Conservation (phyloP, 2,797 vertebrate genomes). For the Helostoma temminkii region DNA sequence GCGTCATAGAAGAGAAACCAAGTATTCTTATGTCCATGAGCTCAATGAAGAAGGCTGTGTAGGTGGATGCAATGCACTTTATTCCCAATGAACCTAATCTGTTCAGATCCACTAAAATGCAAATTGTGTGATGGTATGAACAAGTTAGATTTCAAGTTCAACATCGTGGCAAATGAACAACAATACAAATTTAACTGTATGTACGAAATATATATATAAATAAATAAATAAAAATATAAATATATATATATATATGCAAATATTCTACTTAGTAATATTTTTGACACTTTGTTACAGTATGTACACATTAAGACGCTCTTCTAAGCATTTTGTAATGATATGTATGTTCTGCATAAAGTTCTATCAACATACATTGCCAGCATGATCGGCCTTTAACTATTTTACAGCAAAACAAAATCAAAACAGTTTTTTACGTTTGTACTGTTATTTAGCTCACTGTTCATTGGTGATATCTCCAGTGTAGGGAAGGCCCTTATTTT, state of each 20-base stretch:
- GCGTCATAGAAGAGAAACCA: slow-evolving; percentile 93
- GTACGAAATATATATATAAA: too few species aligned
- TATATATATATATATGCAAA: too few species aligned
- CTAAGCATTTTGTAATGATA: background rate
- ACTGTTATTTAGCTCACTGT: slow-evolving; percentile 9
- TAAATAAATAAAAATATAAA: too few species aligned
- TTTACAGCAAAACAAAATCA: background rate
- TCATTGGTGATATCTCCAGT: background rate
- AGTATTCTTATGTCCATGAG: slow-evolving; percentile 88
- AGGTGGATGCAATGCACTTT: slow-evolving; percentile 21
- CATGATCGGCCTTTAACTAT: background rate
- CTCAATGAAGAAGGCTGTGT: slow-evolving; percentile 57
- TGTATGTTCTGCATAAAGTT: slow-evolving; percentile 12
- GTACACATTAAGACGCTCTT: slow-evolving; percentile 6
- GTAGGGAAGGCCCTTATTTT: slow-evolving; percentile 33
- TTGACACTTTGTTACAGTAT: background rate
- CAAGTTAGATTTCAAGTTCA: background rate
- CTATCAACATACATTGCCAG: slow-evolving; percentile 8
- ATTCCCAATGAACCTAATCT: background rate
- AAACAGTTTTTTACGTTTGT: slow-evolving; percentile 8
- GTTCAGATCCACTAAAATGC: slow-evolving; percentile 1
- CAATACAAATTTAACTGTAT: background rate
- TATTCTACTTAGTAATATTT: slow-evolving; percentile 11
- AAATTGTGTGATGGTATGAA: background rate
- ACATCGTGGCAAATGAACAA: slow-evolving; percentile 6